Evolutionary conservation across 2,113 vertebrate genomes (phyloP).

Genomic region (Pelecanus crispus): DNA sequence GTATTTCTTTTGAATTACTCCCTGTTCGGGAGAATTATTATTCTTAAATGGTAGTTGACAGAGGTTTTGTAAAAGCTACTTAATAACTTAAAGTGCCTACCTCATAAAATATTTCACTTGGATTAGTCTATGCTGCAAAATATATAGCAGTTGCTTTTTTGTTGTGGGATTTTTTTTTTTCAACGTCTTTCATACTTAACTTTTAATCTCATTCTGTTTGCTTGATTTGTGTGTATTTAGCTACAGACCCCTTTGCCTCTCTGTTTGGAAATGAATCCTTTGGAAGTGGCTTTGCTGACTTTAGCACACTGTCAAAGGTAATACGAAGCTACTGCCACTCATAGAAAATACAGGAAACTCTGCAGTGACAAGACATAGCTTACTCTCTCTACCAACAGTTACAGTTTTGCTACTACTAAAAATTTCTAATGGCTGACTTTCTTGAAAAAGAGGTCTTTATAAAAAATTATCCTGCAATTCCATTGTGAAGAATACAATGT

Average conservation of each 20-base stretch:
- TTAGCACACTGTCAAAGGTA: conserved; percentile 90
- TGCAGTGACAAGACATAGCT: background rate
- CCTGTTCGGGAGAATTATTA: background rate
- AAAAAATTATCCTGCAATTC: background rate
- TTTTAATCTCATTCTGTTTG: background rate
- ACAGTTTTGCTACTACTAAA: background rate
- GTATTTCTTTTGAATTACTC: background rate
- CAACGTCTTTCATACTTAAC: background rate
- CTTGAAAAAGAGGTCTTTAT: background rate
- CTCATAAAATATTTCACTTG: background rate
- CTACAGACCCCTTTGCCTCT: conserved; percentile 88
- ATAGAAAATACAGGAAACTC: background rate
- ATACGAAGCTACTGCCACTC: conserved; percentile 12
- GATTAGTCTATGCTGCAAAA: background rate
- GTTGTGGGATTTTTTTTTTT: background rate
- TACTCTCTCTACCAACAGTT: background rate
- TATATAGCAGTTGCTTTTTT: background rate
- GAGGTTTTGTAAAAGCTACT: background rate
- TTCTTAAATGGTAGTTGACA: background rate
- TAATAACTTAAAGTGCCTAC: background rate
- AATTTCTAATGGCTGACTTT: background rate
- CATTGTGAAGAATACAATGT: background rate
- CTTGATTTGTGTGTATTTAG: conserved; percentile 48
- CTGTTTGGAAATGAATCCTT: conserved; percentile 92
- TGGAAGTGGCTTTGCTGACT: conserved; percentile 92